Percentiles rank a stretch among this genome's conserved stretches.
These are phyloP conservation scores for Eulimnadia texana DNA, from an alignment of 1,140 invertebrate species.

Conservation along the genomic window DNA sequence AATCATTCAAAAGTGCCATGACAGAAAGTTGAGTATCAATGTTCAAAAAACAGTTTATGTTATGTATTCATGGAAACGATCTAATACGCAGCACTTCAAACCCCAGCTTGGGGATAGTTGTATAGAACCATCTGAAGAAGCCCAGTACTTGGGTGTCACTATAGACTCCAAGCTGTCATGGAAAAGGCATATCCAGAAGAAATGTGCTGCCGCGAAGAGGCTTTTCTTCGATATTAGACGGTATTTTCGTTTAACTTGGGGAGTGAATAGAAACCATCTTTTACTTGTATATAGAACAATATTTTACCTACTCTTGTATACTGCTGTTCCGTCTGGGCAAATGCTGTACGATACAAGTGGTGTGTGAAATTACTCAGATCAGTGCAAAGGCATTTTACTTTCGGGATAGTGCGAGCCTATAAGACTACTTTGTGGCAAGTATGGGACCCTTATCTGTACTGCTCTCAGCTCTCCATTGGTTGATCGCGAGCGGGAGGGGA, in stretches of 20 bases:
- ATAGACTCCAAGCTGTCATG: not conserved
- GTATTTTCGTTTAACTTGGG: not conserved
- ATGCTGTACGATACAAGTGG: not conserved
- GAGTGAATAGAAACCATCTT: not conserved
- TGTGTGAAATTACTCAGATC: not conserved
- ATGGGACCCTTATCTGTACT: not conserved
- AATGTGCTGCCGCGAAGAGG: too few relatives aligned
- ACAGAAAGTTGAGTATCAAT: not conserved
- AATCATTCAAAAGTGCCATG: not conserved
- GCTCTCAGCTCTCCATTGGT: not conserved
- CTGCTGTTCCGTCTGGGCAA: conserved; percentile 6
- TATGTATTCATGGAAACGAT: not conserved
- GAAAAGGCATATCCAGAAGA: too few relatives aligned
- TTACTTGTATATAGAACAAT: not conserved
- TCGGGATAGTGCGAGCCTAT: not conserved
- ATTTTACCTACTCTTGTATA: not conserved
- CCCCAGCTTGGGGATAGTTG: not conserved
- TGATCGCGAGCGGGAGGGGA: not conserved
- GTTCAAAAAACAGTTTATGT: not conserved
- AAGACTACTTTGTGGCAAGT: not conserved
- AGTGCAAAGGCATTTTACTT: not conserved
- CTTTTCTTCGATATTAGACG: not conserved
- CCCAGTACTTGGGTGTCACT: not conserved
- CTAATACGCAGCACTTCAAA: not conserved
- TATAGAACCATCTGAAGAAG: not conserved